These are phyloP conservation scores for Stigmatopora argus DNA, from an alignment of 2,113 vertebrate genomes.

Conservation along the genomic window DNA sequence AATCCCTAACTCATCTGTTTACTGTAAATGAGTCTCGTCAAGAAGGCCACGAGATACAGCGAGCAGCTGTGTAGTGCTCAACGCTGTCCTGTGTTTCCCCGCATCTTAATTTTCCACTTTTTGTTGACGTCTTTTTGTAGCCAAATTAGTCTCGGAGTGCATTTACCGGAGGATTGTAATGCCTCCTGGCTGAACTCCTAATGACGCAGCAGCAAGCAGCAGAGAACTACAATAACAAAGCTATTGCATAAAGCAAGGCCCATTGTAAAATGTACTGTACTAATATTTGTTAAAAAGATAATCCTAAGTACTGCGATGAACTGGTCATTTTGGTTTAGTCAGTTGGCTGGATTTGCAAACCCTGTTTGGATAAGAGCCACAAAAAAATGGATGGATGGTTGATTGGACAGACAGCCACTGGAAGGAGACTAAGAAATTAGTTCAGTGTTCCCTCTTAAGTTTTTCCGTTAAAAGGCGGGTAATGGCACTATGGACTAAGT, in stretches of 20 bases:
- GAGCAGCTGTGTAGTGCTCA: constrained; percentile 29
- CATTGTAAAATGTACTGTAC: not conserved
- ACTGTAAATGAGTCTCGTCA: constrained; percentile 56
- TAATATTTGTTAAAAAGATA: not conserved
- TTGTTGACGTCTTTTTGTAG: constrained; percentile 21
- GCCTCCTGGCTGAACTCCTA: constrained; percentile 33
- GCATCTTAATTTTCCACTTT: constrained; percentile 42
- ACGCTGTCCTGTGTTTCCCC: constrained; percentile 37
- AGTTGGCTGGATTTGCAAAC: not conserved
- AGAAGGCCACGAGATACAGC: constrained; percentile 44
- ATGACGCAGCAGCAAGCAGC: constrained; percentile 9
- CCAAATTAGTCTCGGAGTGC: constrained; percentile 40
- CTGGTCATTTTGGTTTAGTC: not conserved
- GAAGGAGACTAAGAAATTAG: not conserved
- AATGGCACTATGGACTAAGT: no score
- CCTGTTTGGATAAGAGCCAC: not conserved
- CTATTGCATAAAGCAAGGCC: not conserved
- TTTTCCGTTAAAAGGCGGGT: no score
- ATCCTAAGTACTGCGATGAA: not conserved
- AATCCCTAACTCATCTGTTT: constrained; percentile 60
- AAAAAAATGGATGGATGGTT: not conserved
- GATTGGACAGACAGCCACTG: not conserved
- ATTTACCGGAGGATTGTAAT: constrained; percentile 34
- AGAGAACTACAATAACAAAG: not conserved
- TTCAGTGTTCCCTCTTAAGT: no score